Evolutionary conservation across 2,888 invertebrate genomes (phyloP).

Genomic region (Schrankia costaestrigalis): DNA sequence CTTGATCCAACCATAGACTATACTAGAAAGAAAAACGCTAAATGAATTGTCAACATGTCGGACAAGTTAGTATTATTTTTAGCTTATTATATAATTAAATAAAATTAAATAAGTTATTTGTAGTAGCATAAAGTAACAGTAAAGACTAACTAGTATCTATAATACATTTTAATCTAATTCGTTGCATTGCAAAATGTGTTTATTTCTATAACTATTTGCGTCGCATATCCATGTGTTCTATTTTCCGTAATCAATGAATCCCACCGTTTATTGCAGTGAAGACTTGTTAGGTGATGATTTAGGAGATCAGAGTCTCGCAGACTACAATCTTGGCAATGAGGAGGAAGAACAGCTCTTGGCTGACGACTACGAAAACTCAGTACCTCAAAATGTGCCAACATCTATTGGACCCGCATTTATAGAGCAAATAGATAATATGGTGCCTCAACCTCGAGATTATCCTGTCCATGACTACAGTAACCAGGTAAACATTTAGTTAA

Average conservation of each 20-base stretch:
- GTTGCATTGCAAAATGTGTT: neutral
- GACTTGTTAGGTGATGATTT: slow-evolving; percentile 75
- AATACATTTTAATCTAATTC: neutral
- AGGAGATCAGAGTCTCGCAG: slow-evolving; percentile 73
- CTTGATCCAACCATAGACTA: neutral
- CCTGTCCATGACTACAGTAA: slow-evolving; percentile 48
- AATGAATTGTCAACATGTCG: slow-evolving; percentile 70
- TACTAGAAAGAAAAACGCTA: slow-evolving; percentile 13
- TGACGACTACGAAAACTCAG: slow-evolving; percentile 65
- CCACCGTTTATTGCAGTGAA: slow-evolving; percentile 62
- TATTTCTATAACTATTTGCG: slow-evolving; percentile 12
- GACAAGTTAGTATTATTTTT: slow-evolving; percentile 65
- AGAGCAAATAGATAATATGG: slow-evolving; percentile 42
- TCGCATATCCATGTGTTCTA: slow-evolving; percentile 21
- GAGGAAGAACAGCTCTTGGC: slow-evolving; percentile 74
- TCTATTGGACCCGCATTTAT: slow-evolving; percentile 45
- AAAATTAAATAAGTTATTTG: neutral
- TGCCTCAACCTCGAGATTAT: slow-evolving; percentile 50
- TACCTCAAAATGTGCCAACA: slow-evolving; percentile 64
- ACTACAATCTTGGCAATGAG: slow-evolving; percentile 75
- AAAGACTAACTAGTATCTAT: neutral
- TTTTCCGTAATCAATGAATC: slow-evolving; percentile 14
- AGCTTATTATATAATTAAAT: slow-evolving; percentile 7
- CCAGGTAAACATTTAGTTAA: slow-evolving; percentile 39
- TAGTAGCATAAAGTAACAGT: neutral